phyloP scores from a whole-genome alignment of 2,113 vertebrate species.

The Sardina pilchardus region DNA sequence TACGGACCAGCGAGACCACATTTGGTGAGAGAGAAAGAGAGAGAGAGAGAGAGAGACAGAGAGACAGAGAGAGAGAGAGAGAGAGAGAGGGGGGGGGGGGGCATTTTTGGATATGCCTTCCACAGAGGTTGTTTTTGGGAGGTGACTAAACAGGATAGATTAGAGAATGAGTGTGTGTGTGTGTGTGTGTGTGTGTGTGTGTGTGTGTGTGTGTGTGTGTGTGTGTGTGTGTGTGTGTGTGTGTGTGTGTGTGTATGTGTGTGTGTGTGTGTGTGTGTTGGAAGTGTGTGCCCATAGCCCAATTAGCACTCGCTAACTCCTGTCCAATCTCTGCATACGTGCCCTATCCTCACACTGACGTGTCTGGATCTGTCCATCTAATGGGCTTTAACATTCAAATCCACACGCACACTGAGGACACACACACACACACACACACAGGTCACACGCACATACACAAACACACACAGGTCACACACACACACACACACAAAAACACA shows the following conservation, averaged over 20 bases:
- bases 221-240: slow-evolving; percentile 2
- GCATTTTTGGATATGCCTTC: background rate
- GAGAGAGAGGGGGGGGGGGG: no score
- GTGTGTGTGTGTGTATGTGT: background rate
- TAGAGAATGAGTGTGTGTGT: background rate
- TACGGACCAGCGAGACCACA: background rate
- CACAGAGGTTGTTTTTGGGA: background rate
- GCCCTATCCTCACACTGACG: background rate
- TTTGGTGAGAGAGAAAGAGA: background rate
- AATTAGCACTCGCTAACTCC: background rate
- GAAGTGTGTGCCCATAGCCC: background rate
- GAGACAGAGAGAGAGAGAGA: no score
- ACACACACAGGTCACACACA: background rate
- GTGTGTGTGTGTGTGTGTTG: background rate
- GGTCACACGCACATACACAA: background rate
- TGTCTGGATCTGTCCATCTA: background rate
- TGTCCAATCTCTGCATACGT: background rate
- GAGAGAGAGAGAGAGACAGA: no score
- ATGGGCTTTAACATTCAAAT: no score
- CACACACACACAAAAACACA: background rate
- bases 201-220: background rate
- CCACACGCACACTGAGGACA: background rate
- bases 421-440: background rate
- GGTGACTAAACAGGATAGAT: background rate
- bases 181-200: background rate